Evolutionary conservation across 1,140 invertebrate genomes (phyloP).

Genomic region (Halyomorpha halys): DNA sequence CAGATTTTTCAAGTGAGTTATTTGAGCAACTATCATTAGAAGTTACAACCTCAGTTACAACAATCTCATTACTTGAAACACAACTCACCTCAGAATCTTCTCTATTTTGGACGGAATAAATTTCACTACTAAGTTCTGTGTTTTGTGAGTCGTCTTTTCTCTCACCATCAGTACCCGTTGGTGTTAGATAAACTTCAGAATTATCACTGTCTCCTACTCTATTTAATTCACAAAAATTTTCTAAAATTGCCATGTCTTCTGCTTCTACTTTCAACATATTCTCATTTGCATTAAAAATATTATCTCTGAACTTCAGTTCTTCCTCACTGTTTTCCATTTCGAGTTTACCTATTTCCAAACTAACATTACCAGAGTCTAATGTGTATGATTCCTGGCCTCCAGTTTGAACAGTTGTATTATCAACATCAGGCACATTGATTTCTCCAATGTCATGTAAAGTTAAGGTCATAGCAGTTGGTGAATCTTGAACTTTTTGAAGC

Average conservation of each 20-base stretch:
- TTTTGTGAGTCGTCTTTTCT: constrained; percentile 31
- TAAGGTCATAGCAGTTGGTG: constrained; percentile 21
- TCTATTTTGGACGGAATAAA: constrained; percentile 28
- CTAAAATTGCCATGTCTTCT: constrained; percentile 22
- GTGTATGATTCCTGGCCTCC: neutral
- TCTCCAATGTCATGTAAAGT: constrained; percentile 25
- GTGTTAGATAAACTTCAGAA: constrained; percentile 49
- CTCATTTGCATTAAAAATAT: constrained; percentile 9
- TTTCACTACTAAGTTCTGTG: constrained; percentile 28
- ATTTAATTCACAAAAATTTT: constrained; percentile 27
- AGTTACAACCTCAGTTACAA: constrained; percentile 17
- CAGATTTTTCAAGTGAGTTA: constrained; percentile 8
- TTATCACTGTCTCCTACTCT: constrained; percentile 42
- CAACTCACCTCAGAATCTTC: constrained; percentile 5
- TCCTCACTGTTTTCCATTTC: constrained; percentile 17
- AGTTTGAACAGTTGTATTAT: constrained; percentile 4
- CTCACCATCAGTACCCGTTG: constrained; percentile 42
- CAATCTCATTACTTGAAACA: constrained; percentile 3
- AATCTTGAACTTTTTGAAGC: constrained; percentile 17
- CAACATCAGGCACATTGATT: constrained; percentile 19
- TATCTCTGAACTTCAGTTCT: constrained; percentile 1
- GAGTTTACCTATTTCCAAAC: constrained; percentile 4
- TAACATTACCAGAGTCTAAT: constrained; percentile 15
- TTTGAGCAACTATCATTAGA: constrained; percentile 27
- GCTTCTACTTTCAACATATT: constrained; percentile 23